Conservation (phyloP, 2,888 invertebrate genomes). For the Ditylenchus weischeri region DNA sequence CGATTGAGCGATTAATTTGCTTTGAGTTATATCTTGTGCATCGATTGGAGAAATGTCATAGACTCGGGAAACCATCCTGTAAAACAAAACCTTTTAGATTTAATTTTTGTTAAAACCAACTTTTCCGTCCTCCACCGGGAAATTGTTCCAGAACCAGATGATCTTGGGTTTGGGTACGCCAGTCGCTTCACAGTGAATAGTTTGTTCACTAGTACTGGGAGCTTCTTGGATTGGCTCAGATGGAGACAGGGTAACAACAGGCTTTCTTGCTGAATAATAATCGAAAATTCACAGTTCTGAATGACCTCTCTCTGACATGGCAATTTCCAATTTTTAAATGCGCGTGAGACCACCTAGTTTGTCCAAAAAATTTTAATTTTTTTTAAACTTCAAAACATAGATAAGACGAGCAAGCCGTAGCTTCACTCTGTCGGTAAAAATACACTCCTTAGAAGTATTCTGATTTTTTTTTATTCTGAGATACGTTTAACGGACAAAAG, state of each 20-base stretch:
- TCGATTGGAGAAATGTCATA: conserved; percentile 52
- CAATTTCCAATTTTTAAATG: too few species aligned
- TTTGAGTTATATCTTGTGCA: conserved; percentile 44
- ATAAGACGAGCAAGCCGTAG: too few species aligned
- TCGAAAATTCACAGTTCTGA: too few species aligned
- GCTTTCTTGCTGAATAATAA: conserved; percentile 40
- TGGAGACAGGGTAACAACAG: conserved; percentile 46
- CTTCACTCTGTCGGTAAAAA: too few species aligned
- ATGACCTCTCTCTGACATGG: too few species aligned
- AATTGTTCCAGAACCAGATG: conserved; percentile 55
- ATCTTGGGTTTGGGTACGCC: conserved; percentile 57
- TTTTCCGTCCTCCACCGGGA: conserved; percentile 54
- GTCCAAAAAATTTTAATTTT: too few species aligned
- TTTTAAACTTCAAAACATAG: too few species aligned
- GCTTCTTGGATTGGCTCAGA: conserved; percentile 35
- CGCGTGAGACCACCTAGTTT: too few species aligned
- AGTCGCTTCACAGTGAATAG: conserved; percentile 50
- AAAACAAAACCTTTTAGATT: neutral
- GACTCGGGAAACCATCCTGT: conserved; percentile 53
- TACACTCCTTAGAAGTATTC: too few species aligned
- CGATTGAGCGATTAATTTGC: conserved; percentile 50
- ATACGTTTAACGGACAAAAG: too few species aligned
- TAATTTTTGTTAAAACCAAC: conserved; percentile 13
- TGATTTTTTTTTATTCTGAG: too few species aligned
- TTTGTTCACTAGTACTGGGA: conserved; percentile 51